Evolutionary conservation across 2,113 vertebrate species (phyloP).

Genomic region (Manacus vitellinus): DNA sequence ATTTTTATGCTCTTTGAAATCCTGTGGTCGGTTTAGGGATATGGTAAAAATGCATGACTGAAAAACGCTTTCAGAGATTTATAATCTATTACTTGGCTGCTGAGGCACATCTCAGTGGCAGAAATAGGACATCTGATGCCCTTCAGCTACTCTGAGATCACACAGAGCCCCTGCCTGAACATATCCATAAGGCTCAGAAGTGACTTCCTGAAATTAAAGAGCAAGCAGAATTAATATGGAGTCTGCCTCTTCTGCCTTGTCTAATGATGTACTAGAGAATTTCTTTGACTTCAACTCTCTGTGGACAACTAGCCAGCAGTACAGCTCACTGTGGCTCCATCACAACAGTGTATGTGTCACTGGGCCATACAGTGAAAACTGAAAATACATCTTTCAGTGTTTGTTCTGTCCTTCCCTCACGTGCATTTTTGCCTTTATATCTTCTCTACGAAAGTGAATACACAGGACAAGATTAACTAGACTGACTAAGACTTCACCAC

Average conservation of each 20-base stretch:
- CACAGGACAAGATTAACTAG: neutral
- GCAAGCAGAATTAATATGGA: constrained; percentile 23
- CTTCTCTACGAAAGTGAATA: neutral
- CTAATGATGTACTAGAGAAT: neutral
- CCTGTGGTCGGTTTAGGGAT: constrained; percentile 2
- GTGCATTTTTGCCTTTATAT: neutral
- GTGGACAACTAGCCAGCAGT: neutral
- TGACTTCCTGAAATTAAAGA: constrained; percentile 21
- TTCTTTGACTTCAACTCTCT: neutral
- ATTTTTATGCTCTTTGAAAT: constrained; percentile 50
- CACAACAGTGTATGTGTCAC: fast-evolving
- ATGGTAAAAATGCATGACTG: constrained; percentile 33
- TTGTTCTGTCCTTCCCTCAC: fast-evolving
- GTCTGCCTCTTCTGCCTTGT: neutral
- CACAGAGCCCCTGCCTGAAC: constrained; percentile 18
- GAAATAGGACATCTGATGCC: constrained; percentile 55
- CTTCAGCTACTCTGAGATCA: constrained; percentile 46
- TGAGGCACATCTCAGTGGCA: constrained; percentile 27
- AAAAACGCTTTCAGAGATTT: constrained; percentile 46
- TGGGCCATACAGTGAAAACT: neutral
- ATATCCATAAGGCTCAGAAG: neutral
- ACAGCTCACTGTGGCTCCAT: neutral
- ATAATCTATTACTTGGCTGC: constrained; percentile 17
- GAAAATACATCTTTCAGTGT: fast-evolving
- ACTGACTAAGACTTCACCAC: neutral